phyloP scores from a whole-genome alignment of 2,113 vertebrate genomes.

The Phylloscopus whistleri region DNA sequence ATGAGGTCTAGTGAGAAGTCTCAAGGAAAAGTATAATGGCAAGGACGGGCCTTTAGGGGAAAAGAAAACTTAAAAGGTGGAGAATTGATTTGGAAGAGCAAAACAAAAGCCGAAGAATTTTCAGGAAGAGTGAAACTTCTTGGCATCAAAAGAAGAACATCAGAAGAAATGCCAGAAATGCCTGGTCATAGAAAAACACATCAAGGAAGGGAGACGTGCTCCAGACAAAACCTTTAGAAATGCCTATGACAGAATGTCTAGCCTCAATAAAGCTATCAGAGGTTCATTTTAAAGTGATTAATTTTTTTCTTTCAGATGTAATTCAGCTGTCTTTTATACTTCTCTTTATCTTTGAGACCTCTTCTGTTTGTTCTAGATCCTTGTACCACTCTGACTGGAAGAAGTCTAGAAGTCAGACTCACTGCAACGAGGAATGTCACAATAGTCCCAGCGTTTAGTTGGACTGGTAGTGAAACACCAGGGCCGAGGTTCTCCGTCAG shows the following conservation, averaged over 20 bases:
- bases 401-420: slow-evolving; percentile 50
- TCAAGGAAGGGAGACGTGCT: background rate
- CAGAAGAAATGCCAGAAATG: background rate
- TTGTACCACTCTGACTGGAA: background rate
- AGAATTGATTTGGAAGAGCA: background rate
- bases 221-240: background rate
- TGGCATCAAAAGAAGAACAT: background rate
- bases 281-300: background rate
- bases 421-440: slow-evolving; percentile 87
- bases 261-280: background rate
- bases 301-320: background rate
- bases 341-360: background rate
- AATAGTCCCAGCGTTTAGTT: slow-evolving; percentile 88
- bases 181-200: background rate
- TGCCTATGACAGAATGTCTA: background rate
- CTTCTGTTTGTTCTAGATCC: background rate
- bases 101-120: background rate
- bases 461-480: slow-evolving; percentile 90
- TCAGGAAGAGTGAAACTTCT: background rate
- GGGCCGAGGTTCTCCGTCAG: slow-evolving; percentile 86
- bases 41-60: background rate
- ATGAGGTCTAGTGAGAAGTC: background rate
- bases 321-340: background rate
- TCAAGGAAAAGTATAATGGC: background rate
- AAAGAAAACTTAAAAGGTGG: background rate